These are phyloP conservation scores for Troilus luridus DNA, from an alignment of 2,888 invertebrate genomes.

Conservation along the genomic window DNA sequence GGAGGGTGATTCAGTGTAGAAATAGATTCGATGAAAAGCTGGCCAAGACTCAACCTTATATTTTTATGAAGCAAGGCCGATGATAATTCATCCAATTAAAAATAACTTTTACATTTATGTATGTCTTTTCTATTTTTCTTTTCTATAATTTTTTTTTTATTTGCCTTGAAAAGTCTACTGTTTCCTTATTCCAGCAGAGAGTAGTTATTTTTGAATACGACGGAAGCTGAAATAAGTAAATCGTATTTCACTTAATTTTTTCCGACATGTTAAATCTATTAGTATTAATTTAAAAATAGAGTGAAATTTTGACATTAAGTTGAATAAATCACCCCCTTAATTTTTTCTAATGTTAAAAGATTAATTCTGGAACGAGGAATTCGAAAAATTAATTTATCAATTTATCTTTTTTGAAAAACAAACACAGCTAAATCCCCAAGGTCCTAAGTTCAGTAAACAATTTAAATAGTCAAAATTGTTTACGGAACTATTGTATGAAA, in stretches of 20 bases:
- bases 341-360: no score
- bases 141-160: background rate
- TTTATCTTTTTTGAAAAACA: no score
- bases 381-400: no score
- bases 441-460: no score
- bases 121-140: no score
- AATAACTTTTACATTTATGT: conserved; percentile 13
- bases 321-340: no score
- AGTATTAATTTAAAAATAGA: background rate
- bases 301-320: background rate
- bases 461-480: no score
- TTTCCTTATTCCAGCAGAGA: background rate
- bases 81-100: conserved; percentile 8
- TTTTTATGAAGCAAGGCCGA: conserved; percentile 32
- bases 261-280: background rate
- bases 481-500: no score
- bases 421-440: no score
- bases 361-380: no score
- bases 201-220: background rate
- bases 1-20: background rate
- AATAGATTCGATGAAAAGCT: conserved; percentile 21
- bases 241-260: background rate
- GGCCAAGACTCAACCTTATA: background rate
- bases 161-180: background rate
- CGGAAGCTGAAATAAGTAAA: background rate